A percentile compares a stretch with the other conserved stretches of the same genome.
Conservation (phyloP, 2,888 invertebrate species). For the Meiosimyza decipiens region DNA sequence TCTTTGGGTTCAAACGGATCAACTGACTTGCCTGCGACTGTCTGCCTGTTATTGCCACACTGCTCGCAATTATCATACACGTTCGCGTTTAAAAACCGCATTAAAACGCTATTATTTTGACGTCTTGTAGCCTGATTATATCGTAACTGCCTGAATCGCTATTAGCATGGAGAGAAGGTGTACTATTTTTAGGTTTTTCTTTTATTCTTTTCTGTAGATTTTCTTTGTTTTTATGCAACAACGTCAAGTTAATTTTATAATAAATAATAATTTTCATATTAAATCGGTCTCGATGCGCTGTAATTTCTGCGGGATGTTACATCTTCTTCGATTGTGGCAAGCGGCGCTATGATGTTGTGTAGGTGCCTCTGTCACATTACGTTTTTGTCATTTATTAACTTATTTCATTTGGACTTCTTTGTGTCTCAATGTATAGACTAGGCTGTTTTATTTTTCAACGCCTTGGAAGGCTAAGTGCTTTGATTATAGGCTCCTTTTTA, state of each 20-base stretch:
- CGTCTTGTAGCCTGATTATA: slow-evolving; percentile 2
- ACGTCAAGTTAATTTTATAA: not conserved
- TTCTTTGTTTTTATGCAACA: not conserved
- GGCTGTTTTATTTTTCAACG: not conserved
- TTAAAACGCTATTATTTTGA: slow-evolving; percentile 26
- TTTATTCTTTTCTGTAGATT: not conserved
- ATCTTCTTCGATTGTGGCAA: no score
- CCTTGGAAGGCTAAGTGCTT: slow-evolving; percentile 3
- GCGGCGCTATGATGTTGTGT: no score
- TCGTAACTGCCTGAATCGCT: not conserved
- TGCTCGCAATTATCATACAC: slow-evolving; percentile 25
- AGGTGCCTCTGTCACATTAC: not conserved
- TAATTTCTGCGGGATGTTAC: not conserved
- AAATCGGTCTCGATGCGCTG: not conserved
- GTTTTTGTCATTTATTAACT: slow-evolving; percentile 1
- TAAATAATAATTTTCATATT: slow-evolving; percentile 16
- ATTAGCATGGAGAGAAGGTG: not conserved
- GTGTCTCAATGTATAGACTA: not conserved
- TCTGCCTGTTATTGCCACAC: not conserved
- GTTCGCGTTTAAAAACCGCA: slow-evolving; percentile 23
- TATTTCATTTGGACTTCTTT: not conserved
- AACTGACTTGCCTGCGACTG: no score
- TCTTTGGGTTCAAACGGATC: no score
- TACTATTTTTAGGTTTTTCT: not conserved
- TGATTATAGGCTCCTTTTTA: slow-evolving; percentile 6